Evolutionary conservation across 2,797 vertebrate genomes (phyloP), one percentile per base, ranked within the genome.

Genomic region (Gallinago solitaria): DNA sequence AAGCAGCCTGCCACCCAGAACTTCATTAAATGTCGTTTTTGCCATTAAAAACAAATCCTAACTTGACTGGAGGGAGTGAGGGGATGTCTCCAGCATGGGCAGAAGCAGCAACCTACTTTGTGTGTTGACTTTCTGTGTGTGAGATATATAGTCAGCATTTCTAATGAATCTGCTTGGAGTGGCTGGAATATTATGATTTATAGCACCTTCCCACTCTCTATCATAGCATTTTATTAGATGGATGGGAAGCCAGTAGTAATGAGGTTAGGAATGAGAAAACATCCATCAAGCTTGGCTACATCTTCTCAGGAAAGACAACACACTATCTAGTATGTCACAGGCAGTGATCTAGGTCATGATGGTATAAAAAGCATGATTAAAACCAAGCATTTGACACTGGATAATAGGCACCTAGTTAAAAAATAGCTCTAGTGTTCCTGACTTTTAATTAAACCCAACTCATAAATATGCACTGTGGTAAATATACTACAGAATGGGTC

Each of bases 141-240:
- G 86, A 98, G 98, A 98, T 98, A 98, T 98, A 98, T 97, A 98
- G 98, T 96, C 97, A 97, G 96, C 95, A 98, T 98, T 98, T 98
- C 98, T 98, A 98, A 98, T 98, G 97, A 98, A 98, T 98, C 97
- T 97, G 96, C 97, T 98, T 89, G 93, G 97, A 98, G 98, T 25
- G 91, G 96, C 97, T 98, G 90, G 97, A 98, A 98, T 98, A 98
- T 98, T 98, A 98, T 98, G 98, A 98, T 98, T 98, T 98, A 98
- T 98, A 97, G 97, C 95, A 95, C 97, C 97, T 98, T 98, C 97
- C 97, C 92, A 96, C 96, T 98, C 96, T 98, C 98, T 98, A 98
- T 98, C 98, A 98, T 97, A 98, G 97, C 98, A 97, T 98, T 98
- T 98, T 98, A 98, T 98, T 98, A 98, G 98, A 98, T 98, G 98